Percentiles rank a stretch among this genome's conserved stretches.
Evolutionary conservation across 2,113 vertebrate species (phyloP).

Genomic region (Cromileptes altivelis): DNA sequence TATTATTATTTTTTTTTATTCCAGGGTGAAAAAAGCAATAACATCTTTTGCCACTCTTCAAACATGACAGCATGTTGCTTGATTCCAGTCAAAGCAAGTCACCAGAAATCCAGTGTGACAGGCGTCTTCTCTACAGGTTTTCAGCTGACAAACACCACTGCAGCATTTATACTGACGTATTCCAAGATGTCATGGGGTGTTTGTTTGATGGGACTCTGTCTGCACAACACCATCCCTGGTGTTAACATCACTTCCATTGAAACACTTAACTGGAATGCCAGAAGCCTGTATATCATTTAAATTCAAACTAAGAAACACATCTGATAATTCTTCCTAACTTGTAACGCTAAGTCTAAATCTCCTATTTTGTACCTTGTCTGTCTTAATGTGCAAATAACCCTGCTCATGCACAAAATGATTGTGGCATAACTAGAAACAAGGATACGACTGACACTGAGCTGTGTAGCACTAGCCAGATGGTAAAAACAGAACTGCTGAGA

Average conservation of each 20-base stretch:
- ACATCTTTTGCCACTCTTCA: background rate
- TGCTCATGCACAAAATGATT: background rate
- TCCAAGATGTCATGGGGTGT: conserved; percentile 5
- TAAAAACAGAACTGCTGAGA: conserved; percentile 26
- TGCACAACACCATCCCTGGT: conserved; percentile 1
- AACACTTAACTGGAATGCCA: background rate
- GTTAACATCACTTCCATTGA: background rate
- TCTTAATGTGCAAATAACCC: background rate
- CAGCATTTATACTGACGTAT: conserved; percentile 22
- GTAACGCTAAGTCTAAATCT: background rate
- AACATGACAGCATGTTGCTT: conserved; percentile 28
- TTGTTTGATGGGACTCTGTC: conserved; percentile 27
- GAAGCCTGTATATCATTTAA: background rate
- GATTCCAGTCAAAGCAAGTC: conserved; percentile 31
- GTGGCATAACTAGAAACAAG: background rate
- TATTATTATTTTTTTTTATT: background rate
- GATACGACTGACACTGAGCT: background rate
- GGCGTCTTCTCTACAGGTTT: conserved; percentile 20
- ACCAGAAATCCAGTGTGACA: conserved; percentile 39
- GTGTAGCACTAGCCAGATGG: background rate
- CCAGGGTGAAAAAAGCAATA: background rate
- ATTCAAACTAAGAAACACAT: background rate
- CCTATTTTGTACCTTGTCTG: background rate
- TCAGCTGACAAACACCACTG: conserved; percentile 28
- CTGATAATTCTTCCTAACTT: too few species aligned